These are phyloP conservation scores for Sebastes dallii DNA, from an alignment of 2,797 vertebrate species.

Conservation along the genomic window DNA sequence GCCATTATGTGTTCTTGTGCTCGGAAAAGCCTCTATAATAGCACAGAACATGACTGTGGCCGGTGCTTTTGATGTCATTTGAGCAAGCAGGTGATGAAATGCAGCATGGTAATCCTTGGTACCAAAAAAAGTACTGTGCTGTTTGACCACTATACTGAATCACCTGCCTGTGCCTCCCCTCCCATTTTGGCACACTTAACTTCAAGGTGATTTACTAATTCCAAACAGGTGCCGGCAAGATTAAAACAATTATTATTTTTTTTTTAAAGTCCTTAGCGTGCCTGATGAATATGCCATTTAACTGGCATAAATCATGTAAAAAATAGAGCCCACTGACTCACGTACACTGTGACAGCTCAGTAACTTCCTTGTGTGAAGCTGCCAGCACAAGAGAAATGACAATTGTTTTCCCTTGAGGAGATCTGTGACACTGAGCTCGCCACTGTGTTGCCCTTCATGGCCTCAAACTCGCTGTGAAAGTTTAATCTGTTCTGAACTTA, in stretches of 20 bases:
- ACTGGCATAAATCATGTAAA: conserved; percentile 2
- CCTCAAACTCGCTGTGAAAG: background rate
- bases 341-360: background rate
- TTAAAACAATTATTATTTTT: background rate
- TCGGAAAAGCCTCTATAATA: background rate
- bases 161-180: background rate
- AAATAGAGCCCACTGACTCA: background rate
- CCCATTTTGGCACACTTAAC: conserved; percentile 3
- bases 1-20: background rate
- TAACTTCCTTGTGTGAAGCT: background rate
- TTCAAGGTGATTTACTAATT: conserved; percentile 39
- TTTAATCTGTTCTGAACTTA: background rate
- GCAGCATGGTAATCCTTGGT: background rate
- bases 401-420: background rate
- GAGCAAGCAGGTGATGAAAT: background rate
- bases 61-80: background rate
- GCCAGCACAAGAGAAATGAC: background rate
- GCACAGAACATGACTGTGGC: background rate
- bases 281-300: conserved; percentile 10
- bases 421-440: conserved; percentile 6
- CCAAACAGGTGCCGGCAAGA: conserved; percentile 26
- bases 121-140: background rate
- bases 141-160: conserved; percentile 1
- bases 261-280: background rate
- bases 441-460: background rate